phyloP scores from a whole-genome alignment of 2,113 vertebrate genomes.

The Picathartes gymnocephalus region DNA sequence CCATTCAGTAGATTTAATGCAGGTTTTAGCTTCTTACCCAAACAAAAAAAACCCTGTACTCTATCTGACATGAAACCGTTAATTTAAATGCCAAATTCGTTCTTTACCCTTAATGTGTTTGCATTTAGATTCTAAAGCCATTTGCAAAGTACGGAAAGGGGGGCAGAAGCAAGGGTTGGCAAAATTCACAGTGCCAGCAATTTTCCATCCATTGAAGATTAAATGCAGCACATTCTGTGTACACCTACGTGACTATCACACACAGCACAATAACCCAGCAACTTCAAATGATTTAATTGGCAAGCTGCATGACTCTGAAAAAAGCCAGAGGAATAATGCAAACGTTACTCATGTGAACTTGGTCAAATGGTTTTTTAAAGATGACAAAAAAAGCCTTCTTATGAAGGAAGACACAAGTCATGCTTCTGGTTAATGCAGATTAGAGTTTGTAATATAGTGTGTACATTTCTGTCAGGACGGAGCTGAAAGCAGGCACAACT shows the following conservation, averaged over 20 bases:
- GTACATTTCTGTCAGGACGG: not conserved
- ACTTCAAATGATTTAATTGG: constrained; percentile 35
- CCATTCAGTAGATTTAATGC: not conserved
- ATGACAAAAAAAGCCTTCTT: not conserved
- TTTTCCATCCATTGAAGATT: constrained; percentile 35
- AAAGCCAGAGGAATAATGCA: not conserved
- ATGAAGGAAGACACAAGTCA: not conserved
- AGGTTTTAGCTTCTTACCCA: not conserved
- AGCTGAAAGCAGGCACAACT: not conserved
- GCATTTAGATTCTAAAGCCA: constrained; percentile 19
- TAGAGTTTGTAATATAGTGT: not conserved
- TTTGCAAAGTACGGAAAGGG: not conserved
- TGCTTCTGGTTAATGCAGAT: constrained; percentile 16
- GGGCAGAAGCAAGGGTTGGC: not conserved
- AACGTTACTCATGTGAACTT: not conserved
- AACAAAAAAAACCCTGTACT: constrained; percentile 4
- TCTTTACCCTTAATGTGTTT: constrained; percentile 26
- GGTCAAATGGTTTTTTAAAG: not conserved
- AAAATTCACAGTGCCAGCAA: constrained; percentile 22
- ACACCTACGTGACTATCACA: constrained; percentile 40
- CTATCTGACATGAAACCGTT: constrained; percentile 4
- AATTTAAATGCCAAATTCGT: constrained; percentile 45
- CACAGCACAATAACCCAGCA: constrained; percentile 8
- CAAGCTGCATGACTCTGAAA: not conserved
- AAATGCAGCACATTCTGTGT: constrained; percentile 17